Conservation (phyloP, 2,113 vertebrate species). For the Ahaetulla prasina region DNA sequence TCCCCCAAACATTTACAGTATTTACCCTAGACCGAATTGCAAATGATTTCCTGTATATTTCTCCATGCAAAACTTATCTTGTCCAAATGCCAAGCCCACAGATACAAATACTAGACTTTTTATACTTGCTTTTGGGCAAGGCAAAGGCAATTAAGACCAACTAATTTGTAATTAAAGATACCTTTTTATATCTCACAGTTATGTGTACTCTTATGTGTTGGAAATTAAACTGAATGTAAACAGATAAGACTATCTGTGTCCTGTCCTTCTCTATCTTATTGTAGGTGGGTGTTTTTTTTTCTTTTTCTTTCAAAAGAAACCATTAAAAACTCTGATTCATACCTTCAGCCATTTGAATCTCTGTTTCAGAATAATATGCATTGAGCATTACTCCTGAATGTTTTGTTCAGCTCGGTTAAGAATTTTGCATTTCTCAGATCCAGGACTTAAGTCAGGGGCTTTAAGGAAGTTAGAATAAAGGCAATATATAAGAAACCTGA, state of each 20-base stretch:
- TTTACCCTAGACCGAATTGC: neutral
- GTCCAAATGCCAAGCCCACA: neutral
- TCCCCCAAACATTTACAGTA: neutral
- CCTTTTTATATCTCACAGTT: accelerated
- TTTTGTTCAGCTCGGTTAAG: neutral
- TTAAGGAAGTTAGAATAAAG: neutral
- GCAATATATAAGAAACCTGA: neutral
- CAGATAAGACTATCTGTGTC: neutral
- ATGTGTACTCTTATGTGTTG: neutral
- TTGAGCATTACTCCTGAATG: neutral
- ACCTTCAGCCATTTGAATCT: neutral
- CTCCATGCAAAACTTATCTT: neutral
- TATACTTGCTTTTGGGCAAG: neutral
- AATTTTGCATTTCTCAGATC: neutral
- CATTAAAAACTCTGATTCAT: neutral
- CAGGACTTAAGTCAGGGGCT: too few species aligned
- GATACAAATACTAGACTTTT: neutral
- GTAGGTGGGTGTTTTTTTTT: neutral
- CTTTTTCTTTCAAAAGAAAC: neutral
- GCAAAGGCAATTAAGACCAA: neutral
- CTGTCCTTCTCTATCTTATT: neutral
- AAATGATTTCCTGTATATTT: neutral
- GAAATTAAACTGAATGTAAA: neutral
- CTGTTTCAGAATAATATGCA: neutral
- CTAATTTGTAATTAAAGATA: neutral